Base-by-base conservation (phyloP, 2,888 invertebrate species). In the Hyalella azteca region DNA sequence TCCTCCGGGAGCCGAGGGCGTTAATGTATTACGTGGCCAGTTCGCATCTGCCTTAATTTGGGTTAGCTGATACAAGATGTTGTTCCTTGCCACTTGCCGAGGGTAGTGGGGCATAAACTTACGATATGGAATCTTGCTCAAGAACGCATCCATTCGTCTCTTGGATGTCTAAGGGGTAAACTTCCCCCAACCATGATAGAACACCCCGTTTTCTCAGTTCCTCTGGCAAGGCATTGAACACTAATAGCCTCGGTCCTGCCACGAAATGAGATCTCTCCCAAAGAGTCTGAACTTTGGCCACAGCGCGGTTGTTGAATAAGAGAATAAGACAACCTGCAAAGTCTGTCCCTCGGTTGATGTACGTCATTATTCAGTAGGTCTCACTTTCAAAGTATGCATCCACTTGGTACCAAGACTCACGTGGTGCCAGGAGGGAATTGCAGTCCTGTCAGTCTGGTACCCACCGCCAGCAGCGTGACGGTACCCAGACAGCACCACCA, bases 371-470 rank as follows among this genome's bases (percentile, higher is more conserved):
- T 54, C 4, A 54, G 26, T 22, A 2, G 54, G 54, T 54, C 7
- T 29, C 54, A 54, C 26, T 7, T 7, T 22, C 7, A 22, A 26
- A 54, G 2, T 13, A 26, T 3, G 26, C 13, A 15, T 7, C 7
- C 22, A 49, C 4, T 29, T 7, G 11, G 22, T n/a, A n/a, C n/a
- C 54, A 54, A 54, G 4, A 26, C 54, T 22, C 2, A 54, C 81
- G 66, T 59, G 19, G 79, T 79, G 4, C 81, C 81, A 15, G 77
- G 48, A 19, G 79, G 79, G 13, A 45, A 29, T 36, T 73, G 40
- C 15, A 81, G 77, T 36, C 26, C 40, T 0, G 73, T 7, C 73
- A 78, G 79, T 13, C 81, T 77, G 39, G 79, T 77, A 9, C 40
- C 45, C 0, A 79, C 36, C 9, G 81, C 81, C 0, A 73, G n/a